phyloP scores from a whole-genome alignment of 2,113 vertebrate species.

The Trogon melanurus region DNA sequence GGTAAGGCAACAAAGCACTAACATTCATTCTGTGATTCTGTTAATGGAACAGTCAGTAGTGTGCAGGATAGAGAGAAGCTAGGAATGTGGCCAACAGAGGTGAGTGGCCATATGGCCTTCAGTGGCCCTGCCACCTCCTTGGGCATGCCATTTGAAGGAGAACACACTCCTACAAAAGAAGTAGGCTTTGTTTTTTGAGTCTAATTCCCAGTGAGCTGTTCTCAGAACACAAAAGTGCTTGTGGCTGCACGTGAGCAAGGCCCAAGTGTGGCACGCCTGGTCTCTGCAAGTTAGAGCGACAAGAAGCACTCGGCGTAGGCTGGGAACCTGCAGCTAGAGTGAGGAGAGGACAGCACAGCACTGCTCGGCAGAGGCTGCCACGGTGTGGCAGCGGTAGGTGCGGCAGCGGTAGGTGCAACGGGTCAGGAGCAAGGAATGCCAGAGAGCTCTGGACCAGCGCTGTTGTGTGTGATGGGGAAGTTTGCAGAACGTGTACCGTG shows the following conservation, averaged over 20 bases:
- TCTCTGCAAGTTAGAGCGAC: background rate
- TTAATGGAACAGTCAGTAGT: background rate
- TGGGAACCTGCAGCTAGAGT: background rate
- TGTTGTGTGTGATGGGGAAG: background rate
- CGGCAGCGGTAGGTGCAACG: background rate
- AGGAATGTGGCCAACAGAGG: background rate
- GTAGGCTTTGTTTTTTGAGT: background rate
- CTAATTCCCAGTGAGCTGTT: background rate
- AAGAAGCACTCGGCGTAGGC: background rate
- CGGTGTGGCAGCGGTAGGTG: background rate
- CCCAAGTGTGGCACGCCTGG: background rate
- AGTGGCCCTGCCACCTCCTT: background rate
- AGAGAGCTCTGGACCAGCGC: rapidly evolving
- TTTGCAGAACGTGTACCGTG: background rate
- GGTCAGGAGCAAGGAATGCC: background rate
- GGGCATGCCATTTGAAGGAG: background rate
- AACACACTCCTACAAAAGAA: background rate
- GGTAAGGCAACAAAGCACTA: slow-evolving; percentile 55
- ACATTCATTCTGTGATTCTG: no score
- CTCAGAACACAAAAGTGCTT: background rate
- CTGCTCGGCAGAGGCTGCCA: rapidly evolving
- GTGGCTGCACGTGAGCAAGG: background rate
- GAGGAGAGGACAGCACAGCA: background rate
- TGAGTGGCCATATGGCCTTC: background rate
- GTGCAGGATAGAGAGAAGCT: background rate